Base-by-base conservation (phyloP, 1,140 invertebrate species). In the Magallana angulata region DNA sequence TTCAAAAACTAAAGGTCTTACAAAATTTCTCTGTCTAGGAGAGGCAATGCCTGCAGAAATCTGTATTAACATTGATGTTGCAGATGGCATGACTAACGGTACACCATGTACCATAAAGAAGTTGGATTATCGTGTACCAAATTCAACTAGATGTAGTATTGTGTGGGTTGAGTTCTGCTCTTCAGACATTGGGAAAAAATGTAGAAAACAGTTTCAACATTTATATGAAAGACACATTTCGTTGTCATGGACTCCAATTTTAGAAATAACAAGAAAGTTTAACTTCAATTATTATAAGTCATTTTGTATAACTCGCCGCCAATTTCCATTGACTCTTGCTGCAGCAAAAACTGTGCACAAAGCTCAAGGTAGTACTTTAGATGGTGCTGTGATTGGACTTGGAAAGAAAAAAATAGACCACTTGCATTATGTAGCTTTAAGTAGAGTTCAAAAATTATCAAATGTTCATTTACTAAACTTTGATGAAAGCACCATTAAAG, bases 351-450 rank as follows among this genome's bases (percentile, higher is more conserved):
- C 85, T n/a, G 71, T 87, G 24, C 88, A 89, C 62, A 89, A 87
- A 56, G 82, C 88, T 11, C 88, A 89, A 81, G 88, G 85, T 8
- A 68, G 81, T 12, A 89, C 88, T 59, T 80, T 89, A 59, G 64
- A 59, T 36, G 58, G 18, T 56, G 88, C 48, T 57, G 88, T 89
- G n/a, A 48, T 89, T 5, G 18, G 87, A 18, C 85, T 89, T 57
- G 71, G 85, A 68, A 24, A 8, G 24, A 84, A 82, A 57, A 87
- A 87, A 85, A 80, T 60, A 57, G 82, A 84, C 9, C 85, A 89
- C 12, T 87, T 87, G 48, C 85, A 89, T 82, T 89, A 89, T 87
- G 88, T 89, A 83, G 88, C 18, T 62, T 18, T 89, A 12, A 89
- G 85, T 60, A 36, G 88, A 24, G 88, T 89, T 60, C 58, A 12